Conservation (phyloP, 2,888 invertebrate species). For the Drosophila eohydei region DNA sequence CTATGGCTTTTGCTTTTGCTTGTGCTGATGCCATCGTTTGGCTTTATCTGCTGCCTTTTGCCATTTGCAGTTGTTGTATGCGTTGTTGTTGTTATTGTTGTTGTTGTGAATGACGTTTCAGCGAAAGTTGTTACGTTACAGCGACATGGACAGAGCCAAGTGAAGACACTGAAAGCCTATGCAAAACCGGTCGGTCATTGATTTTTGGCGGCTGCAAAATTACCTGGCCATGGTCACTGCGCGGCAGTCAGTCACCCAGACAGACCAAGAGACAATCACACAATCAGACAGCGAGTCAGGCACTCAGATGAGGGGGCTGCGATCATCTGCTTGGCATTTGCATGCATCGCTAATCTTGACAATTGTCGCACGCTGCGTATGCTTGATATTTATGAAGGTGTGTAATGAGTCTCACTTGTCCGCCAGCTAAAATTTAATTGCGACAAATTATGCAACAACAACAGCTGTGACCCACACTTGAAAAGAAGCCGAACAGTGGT, state of each 20-base stretch:
- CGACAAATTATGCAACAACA: slow-evolving; percentile 28
- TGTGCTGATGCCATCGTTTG: slow-evolving; percentile 59
- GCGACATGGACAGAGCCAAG: slow-evolving; percentile 56
- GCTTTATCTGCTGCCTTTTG: slow-evolving; percentile 75
- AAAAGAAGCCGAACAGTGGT: background rate
- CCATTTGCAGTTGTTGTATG: slow-evolving; percentile 58
- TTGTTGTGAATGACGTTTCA: slow-evolving; percentile 75
- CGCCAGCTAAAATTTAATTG: slow-evolving; percentile 25
- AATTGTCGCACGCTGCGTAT: slow-evolving; percentile 67
- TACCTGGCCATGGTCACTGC: slow-evolving; percentile 70
- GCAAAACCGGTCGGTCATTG: slow-evolving; percentile 79
- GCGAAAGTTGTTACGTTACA: slow-evolving; percentile 80
- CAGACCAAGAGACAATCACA: slow-evolving; percentile 26
- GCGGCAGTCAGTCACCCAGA: slow-evolving; percentile 51
- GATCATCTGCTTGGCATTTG: slow-evolving; percentile 15
- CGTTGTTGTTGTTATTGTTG: slow-evolving; percentile 36
- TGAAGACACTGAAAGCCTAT: slow-evolving; percentile 67
- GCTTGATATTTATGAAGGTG: slow-evolving; percentile 54
- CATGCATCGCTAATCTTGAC: slow-evolving; percentile 57
- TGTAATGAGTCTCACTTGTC: slow-evolving; percentile 43
- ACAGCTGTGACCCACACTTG: slow-evolving; percentile 4
- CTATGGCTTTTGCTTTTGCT: slow-evolving; percentile 36
- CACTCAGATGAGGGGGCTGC: background rate
- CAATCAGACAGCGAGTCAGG: slow-evolving; percentile 1
- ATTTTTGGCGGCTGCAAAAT: slow-evolving; percentile 78